Conservation (phyloP, 2,113 vertebrate genomes). For the Tetrax tetrax region DNA sequence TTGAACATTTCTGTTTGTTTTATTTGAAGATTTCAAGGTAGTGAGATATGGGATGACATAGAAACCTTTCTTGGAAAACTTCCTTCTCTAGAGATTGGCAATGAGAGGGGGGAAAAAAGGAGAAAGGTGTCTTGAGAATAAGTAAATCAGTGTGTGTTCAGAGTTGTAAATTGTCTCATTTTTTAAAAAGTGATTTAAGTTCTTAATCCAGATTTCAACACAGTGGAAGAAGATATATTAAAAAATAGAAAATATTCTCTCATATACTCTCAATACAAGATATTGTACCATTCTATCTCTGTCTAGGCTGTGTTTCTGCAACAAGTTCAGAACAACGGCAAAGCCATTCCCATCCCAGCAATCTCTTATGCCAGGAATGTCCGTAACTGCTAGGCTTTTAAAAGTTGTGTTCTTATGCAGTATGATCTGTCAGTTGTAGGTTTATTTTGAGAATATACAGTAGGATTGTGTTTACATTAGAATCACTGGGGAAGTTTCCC, state of each 20-base stretch:
- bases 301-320: background rate
- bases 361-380: background rate
- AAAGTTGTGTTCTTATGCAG: background rate
- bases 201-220: background rate
- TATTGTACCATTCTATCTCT: background rate
- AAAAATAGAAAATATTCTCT: background rate
- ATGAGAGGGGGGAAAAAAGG: background rate
- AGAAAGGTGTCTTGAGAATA: background rate
- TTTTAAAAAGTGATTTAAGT: background rate
- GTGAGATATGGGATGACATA: background rate
- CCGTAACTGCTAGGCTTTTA: background rate
- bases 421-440: background rate
- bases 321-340: background rate
- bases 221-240: background rate
- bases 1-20: background rate
- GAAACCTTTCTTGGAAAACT: background rate
- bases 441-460: background rate
- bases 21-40: background rate
- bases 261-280: background rate
- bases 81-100: background rate
- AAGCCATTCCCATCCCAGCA: background rate
- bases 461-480: background rate
- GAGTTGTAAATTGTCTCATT: background rate
- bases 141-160: background rate
- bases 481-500: background rate